These are phyloP conservation scores for Aporophyla lueneburgensis DNA, from an alignment of 2,888 invertebrate species.

Conservation along the genomic window DNA sequence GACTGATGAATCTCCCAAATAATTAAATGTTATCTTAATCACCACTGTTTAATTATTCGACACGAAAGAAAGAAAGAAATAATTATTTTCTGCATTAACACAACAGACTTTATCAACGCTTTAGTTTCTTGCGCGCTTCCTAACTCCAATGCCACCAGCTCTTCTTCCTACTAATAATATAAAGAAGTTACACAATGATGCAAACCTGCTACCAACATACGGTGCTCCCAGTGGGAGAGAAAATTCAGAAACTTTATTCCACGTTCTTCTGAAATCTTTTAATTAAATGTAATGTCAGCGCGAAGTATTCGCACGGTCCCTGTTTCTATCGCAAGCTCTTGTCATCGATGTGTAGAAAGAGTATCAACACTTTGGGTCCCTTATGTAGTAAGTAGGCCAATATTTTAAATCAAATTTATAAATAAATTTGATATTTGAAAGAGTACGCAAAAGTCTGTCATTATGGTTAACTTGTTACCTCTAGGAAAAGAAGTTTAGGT, in stretches of 20 bases:
- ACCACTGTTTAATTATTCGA: too few species aligned
- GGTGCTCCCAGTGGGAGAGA: conserved; percentile 12
- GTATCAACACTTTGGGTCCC: too few species aligned
- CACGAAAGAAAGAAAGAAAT: too few species aligned
- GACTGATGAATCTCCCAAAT: too few species aligned
- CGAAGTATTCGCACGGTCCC: neutral
- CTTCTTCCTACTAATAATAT: neutral
- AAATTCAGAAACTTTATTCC: conserved; percentile 66
- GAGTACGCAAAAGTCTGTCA: too few species aligned
- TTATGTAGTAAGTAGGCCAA: too few species aligned
- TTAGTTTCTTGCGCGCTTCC: neutral
- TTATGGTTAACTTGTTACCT: too few species aligned
- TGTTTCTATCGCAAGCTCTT: neutral
- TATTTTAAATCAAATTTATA: too few species aligned
- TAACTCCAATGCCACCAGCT: neutral
- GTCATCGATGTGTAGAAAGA: conserved; percentile 41
- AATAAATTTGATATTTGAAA: too few species aligned
- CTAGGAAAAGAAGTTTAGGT: conserved; percentile 11
- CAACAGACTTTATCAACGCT: too few species aligned
- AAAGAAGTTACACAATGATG: conserved; percentile 21
- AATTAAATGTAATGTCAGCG: conserved; percentile 61
- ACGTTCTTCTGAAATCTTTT: conserved; percentile 62
- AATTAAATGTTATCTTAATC: too few species aligned
- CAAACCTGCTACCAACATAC: neutral
- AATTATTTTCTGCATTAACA: too few species aligned